Evolutionary conservation across 2,797 vertebrate species (phyloP).

Genomic region (Natrix natrix): DNA sequence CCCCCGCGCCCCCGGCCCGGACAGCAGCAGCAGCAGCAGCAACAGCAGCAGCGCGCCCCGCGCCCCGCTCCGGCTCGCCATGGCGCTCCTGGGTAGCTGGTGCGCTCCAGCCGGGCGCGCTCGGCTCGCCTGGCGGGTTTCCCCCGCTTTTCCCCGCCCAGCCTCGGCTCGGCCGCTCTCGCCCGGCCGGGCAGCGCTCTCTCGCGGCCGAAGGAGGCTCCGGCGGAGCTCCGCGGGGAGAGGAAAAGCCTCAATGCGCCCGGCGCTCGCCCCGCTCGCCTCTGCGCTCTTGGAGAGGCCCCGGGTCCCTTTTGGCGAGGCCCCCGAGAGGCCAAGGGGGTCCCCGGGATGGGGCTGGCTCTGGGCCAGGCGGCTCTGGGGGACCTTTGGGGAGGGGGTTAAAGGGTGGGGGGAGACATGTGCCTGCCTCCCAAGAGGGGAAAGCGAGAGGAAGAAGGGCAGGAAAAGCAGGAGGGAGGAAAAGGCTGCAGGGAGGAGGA

Average conservation of each 20-base stretch:
- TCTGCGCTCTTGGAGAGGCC: neutral
- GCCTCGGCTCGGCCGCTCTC: neutral
- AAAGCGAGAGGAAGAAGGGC: neutral
- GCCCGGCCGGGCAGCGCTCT: neutral
- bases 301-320: neutral
- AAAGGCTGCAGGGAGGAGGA: neutral
- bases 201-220: neutral
- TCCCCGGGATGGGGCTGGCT: neutral
- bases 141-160: neutral
- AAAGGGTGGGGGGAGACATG: too few relatives aligned
- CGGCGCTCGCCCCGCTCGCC: neutral
- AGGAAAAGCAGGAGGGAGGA: neutral
- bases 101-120: neutral
- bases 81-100: neutral
- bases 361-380: neutral
- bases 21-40: slow-evolving; percentile 63
- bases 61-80: neutral
- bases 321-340: too few relatives aligned
- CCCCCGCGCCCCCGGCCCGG: slow-evolving; percentile 70
- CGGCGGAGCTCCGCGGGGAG: neutral
- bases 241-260: rapidly evolving
- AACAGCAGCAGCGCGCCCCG: slow-evolving; percentile 11
- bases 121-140: neutral
- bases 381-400: too few relatives aligned
- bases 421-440: neutral